These are phyloP conservation scores for Nebria salina DNA, from an alignment of 2,888 invertebrate genomes.

Conservation along the genomic window DNA sequence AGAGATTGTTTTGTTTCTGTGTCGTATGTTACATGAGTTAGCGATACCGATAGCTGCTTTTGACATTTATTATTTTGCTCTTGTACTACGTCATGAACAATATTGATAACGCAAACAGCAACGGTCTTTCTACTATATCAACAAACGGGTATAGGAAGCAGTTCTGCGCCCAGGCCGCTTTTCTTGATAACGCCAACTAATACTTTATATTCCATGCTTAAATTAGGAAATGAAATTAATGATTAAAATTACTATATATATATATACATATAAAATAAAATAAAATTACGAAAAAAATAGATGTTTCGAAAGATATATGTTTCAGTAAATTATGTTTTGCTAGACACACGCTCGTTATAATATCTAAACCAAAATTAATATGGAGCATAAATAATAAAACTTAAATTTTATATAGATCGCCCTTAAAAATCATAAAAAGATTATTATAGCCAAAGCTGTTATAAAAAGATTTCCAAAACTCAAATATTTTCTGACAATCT, in stretches of 20 bases:
- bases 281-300: too few relatives aligned
- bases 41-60: slow-evolving; percentile 13
- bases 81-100: slow-evolving; percentile 22
- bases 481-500: neutral
- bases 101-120: slow-evolving; percentile 9
- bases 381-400: too few relatives aligned
- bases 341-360: too few relatives aligned
- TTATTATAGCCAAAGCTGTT: neutral
- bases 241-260: neutral
- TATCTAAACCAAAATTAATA: too few relatives aligned
- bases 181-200: slow-evolving; percentile 14
- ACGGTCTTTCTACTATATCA: slow-evolving; percentile 11
- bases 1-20: neutral
- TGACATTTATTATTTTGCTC: slow-evolving; percentile 28
- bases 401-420: too few relatives aligned
- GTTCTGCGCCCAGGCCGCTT: slow-evolving; percentile 9
- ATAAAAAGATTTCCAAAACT: neutral
- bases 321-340: too few relatives aligned
- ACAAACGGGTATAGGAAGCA: slow-evolving; percentile 17
- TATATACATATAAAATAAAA: too few relatives aligned
- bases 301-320: too few relatives aligned
- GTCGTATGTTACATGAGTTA: slow-evolving; percentile 18
- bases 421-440: too few relatives aligned
- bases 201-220: slow-evolving; percentile 24
- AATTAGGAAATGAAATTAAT: neutral